Conservation (phyloP, 2,113 vertebrate species). For the Protomyctophum bolini region DNA sequence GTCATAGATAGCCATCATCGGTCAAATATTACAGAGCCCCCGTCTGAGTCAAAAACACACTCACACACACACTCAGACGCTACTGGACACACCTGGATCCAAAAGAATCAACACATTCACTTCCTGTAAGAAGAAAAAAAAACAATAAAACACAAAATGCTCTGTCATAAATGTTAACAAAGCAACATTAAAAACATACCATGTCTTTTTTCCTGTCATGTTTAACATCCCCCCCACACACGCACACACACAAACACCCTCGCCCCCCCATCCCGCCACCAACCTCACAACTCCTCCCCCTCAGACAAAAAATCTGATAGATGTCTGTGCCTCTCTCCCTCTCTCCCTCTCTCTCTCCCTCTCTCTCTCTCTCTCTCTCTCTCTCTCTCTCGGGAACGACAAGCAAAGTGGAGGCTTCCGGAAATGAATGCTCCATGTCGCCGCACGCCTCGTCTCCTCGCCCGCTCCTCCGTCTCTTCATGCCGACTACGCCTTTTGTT, state of each 20-base stretch:
- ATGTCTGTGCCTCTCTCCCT: background rate
- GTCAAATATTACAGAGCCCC: constrained; percentile 26
- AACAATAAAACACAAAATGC: constrained; percentile 25
- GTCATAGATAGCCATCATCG: constrained; percentile 41
- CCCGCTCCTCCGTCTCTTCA: constrained; percentile 55
- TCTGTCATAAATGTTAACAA: constrained; percentile 48
- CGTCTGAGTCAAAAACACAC: background rate
- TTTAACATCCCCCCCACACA: constrained; percentile 6
- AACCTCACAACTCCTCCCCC: constrained; percentile 33
- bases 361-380: constrained; percentile 62
- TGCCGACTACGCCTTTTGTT: constrained; percentile 66
- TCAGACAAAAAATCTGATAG: constrained; percentile 5
- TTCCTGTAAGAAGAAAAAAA: too few relatives aligned
- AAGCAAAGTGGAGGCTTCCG: constrained; percentile 75
- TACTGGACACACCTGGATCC: constrained; percentile 4
- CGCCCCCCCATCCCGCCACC: constrained; percentile 25
- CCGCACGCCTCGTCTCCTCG: constrained; percentile 23
- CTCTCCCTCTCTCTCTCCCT: constrained; percentile 63
- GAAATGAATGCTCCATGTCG: constrained; percentile 66
- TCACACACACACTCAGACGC: constrained; percentile 4
- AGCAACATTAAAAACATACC: constrained; percentile 55
- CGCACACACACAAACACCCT: constrained; percentile 24
- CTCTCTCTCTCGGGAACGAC: constrained; percentile 58
- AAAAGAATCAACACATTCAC: constrained; percentile 13
- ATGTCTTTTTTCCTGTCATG: constrained; percentile 51